Percentiles rank a stretch among this genome's conserved stretches.
These are phyloP conservation scores for Chaetodon trifasciatus DNA, from an alignment of 2,797 vertebrate genomes.

Conservation along the genomic window DNA sequence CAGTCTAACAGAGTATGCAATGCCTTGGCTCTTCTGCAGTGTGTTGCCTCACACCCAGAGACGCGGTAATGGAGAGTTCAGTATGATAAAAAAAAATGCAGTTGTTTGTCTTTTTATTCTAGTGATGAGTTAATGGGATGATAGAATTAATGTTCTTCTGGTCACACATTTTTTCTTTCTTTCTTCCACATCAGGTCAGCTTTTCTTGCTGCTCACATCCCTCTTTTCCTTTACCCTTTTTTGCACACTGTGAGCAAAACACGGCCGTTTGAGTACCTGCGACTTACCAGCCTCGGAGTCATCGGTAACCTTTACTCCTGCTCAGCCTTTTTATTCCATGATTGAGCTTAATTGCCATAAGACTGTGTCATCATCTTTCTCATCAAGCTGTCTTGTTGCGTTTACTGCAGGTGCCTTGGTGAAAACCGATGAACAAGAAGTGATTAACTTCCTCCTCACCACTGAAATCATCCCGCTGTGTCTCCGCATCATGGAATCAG, in stretches of 20 bases:
- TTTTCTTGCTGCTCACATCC: constrained; percentile 80
- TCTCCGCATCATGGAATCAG: constrained; percentile 98
- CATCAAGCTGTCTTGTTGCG: not conserved
- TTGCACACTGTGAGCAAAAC: constrained; percentile 99
- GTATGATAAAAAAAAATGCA: not conserved
- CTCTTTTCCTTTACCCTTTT: constrained; percentile 96
- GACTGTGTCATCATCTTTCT: not conserved
- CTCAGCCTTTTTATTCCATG: not conserved
- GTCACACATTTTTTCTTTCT: constrained; percentile 14
- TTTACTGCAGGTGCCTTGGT: constrained; percentile 91
- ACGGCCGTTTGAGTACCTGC: constrained; percentile 96
- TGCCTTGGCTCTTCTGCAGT: constrained; percentile 95
- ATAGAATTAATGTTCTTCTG: not conserved
- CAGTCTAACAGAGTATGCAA: constrained; percentile 99
- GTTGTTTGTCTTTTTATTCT: too few relatives aligned
- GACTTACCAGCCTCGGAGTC: constrained; percentile 97
- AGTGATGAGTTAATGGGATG: too few relatives aligned
- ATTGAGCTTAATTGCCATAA: not conserved
- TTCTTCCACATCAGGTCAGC: constrained; percentile 87
- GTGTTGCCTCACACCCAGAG: constrained; percentile 98
- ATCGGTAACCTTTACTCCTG: constrained; percentile 86
- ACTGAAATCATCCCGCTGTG: constrained; percentile 99
- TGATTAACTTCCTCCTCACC: constrained; percentile 97
- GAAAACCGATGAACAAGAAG: constrained; percentile 99
- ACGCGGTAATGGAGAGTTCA: constrained; percentile 86